Evolutionary conservation across 2,797 vertebrate genomes (phyloP).

Genomic region (Ctenosaura bakeri): DNA sequence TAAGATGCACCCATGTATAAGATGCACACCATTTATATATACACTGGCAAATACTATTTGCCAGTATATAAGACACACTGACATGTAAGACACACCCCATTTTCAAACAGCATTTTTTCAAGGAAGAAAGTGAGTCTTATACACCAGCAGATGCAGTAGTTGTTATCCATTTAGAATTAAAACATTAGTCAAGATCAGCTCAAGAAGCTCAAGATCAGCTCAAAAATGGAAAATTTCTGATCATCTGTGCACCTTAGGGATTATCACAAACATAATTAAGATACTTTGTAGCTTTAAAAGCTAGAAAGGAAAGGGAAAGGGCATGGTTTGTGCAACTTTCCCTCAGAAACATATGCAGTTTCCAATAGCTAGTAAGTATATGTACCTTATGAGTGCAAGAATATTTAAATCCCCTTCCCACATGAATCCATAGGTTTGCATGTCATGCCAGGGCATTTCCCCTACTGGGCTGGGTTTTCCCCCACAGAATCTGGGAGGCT

Average conservation of each 20-base stretch:
- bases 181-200: not conserved
- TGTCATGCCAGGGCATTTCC: not conserved
- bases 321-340: not conserved
- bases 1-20: too few species aligned
- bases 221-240: not conserved
- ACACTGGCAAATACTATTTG: too few species aligned
- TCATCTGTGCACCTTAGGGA: not conserved
- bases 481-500: not conserved
- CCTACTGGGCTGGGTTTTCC: not conserved
- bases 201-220: too few species aligned
- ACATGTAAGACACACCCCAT: too few species aligned
- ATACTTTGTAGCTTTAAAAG: not conserved
- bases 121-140: too few species aligned
- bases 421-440: not conserved
- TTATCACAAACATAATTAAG: not conserved
- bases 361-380: not conserved
- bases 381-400: not conserved
- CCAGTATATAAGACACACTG: too few species aligned
- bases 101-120: too few species aligned
- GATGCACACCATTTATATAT: too few species aligned
- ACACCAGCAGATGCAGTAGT: not conserved
- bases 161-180: not conserved
- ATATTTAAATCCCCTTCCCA: conserved; percentile 1
- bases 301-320: not conserved
- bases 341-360: not conserved